These are phyloP conservation scores for Sarcophilus harrisii DNA, from an alignment of 2,797 vertebrate species.

Conservation along the genomic window DNA sequence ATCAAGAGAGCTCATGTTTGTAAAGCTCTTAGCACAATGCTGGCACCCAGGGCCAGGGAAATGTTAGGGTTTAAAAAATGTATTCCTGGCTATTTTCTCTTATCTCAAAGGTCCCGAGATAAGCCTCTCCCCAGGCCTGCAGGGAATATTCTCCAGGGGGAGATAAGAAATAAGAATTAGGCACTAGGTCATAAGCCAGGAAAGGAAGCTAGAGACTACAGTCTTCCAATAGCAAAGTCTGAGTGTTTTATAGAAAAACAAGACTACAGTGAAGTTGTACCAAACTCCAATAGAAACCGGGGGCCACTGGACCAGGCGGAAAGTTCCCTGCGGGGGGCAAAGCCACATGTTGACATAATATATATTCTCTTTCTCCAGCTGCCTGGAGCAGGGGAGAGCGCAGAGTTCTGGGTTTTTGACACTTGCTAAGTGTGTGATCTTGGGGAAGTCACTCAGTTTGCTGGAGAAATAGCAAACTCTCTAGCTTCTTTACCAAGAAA, in stretches of 20 bases:
- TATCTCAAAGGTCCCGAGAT: not conserved
- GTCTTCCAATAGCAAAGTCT: too few relatives aligned
- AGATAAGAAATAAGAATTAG: not conserved
- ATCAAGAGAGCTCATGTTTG: not conserved
- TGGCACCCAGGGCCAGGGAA: not conserved
- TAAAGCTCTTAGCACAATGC: not conserved
- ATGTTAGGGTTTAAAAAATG: not conserved
- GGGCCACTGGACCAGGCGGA: not conserved
- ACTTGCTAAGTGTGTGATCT: not conserved
- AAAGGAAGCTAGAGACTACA: too few relatives aligned
- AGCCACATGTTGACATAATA: not conserved
- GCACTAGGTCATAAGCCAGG: not conserved
- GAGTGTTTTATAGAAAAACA: too few relatives aligned
- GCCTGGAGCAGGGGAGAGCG: not conserved
- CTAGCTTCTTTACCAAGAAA: not conserved
- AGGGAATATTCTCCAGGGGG: not conserved
- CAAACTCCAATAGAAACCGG: not conserved
- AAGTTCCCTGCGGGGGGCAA: not conserved
- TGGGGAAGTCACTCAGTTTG: not conserved
- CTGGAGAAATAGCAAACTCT: not conserved
- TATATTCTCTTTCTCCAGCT: not conserved
- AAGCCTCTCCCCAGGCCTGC: not conserved
- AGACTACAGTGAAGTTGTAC: too few relatives aligned
- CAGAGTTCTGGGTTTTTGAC: not conserved
- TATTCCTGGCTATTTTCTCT: not conserved